Evolutionary conservation across 2,113 vertebrate species (phyloP).

Genomic region (Marmota flaviventris): DNA sequence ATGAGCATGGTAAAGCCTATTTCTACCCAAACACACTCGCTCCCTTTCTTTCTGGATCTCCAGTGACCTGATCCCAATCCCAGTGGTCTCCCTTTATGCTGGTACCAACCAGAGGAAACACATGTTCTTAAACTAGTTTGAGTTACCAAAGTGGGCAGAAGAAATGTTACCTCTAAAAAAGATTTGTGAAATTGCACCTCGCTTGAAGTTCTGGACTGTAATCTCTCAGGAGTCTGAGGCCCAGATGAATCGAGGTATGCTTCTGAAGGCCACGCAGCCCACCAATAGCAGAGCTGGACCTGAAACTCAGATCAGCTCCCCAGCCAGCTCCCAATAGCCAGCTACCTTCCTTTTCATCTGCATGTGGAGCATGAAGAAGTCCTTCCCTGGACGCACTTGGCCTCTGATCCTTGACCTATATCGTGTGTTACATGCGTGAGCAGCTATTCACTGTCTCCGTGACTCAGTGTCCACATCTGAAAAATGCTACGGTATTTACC

Average conservation of each 20-base stretch:
- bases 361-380: neutral
- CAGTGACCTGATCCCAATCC: neutral
- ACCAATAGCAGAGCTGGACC: neutral
- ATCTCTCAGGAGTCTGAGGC: neutral
- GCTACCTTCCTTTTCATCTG: neutral
- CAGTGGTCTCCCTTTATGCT: rapidly evolving
- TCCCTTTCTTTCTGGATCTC: neutral
- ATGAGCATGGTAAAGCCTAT: neutral
- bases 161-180: neutral
- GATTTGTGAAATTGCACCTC: neutral
- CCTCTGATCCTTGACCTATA: neutral
- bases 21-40: neutral
- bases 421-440: neutral
- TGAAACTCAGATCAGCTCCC: neutral
- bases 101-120: neutral
- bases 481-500: neutral
- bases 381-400: neutral
- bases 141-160: neutral
- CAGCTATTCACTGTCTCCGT: neutral
- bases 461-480: neutral
- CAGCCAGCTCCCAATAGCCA: rapidly evolving
- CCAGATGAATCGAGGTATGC: neutral
- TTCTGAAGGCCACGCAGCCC: neutral
- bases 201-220: neutral
- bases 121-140: neutral